Percentiles rank a stretch among this genome's conserved stretches.
These are phyloP conservation scores for Chunga burmeisteri DNA, from an alignment of 2,113 vertebrate genomes.

Conservation along the genomic window DNA sequence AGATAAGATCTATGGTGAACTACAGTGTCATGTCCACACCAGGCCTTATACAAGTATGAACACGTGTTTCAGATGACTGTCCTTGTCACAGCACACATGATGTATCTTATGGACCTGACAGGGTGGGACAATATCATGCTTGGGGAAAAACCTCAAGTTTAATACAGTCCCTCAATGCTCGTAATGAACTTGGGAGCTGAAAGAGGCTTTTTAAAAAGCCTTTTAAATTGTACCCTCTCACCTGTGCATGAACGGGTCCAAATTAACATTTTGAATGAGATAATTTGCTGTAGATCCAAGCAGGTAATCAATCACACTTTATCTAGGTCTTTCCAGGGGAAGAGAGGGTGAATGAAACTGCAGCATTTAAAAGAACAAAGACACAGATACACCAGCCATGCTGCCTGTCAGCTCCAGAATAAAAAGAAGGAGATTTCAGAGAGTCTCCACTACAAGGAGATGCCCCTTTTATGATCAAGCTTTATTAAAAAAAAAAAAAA, in stretches of 20 bases:
- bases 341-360: not conserved
- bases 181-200: not conserved
- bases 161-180: not conserved
- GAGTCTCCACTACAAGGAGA: not conserved
- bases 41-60: not conserved
- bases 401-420: not conserved
- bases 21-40: not conserved
- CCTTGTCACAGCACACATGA: not conserved
- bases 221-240: not conserved
- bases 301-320: slow-evolving; percentile 35
- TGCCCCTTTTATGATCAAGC: not conserved
- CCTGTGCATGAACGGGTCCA: not conserved
- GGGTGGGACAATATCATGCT: not conserved
- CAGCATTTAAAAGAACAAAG: not conserved
- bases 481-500: not conserved
- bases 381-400: not conserved
- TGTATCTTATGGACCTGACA: not conserved
- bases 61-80: not conserved
- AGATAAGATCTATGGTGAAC: not conserved
- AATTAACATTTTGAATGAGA: slow-evolving; percentile 40
- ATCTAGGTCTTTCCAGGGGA: slow-evolving; percentile 15
- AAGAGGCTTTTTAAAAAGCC: not conserved
- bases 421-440: not conserved
- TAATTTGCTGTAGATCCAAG: not conserved
- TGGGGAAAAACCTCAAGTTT: not conserved